phyloP scores from a whole-genome alignment of 2,113 vertebrate species.

The Catharus fuscescens region DNA sequence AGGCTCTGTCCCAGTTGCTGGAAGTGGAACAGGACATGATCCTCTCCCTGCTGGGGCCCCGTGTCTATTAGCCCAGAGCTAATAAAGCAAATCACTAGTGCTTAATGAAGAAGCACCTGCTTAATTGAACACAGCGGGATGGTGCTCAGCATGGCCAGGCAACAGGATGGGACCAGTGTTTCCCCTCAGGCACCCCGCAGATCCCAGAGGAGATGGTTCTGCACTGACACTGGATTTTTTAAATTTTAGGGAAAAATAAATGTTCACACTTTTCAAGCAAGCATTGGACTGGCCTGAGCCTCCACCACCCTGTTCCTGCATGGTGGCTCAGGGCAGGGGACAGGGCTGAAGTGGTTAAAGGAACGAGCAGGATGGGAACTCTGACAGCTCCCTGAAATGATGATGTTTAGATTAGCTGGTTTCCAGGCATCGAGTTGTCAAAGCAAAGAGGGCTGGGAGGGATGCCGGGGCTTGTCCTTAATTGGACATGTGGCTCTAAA shows the following conservation, averaged over 20 bases:
- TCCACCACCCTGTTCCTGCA: fast-evolving
- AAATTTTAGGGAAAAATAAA: not conserved
- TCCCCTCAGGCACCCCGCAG: not conserved
- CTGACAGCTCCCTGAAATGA: not conserved
- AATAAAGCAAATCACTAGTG: not conserved
- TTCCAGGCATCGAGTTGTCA: not conserved
- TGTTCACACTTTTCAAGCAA: fast-evolving
- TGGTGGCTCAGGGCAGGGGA: not conserved
- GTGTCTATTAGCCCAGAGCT: not conserved
- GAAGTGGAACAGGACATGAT: not conserved
- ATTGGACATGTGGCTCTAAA: slow-evolving; percentile 47
- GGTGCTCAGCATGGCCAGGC: not conserved
- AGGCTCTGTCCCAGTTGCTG: not conserved
- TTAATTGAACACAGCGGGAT: not conserved
- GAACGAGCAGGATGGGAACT: not conserved
- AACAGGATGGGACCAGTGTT: fast-evolving
- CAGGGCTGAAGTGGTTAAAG: not conserved
- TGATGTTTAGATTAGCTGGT: slow-evolving; percentile 19
- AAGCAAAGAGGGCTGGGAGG: not conserved
- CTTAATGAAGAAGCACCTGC: slow-evolving; percentile 26
- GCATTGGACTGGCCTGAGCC: not conserved
- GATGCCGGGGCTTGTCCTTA: not conserved
- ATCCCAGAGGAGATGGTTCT: not conserved
- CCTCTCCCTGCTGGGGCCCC: not conserved
- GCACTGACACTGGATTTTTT: not conserved